Evolutionary conservation across 2,113 vertebrate genomes (phyloP), one percentile per base, ranked within the genome.

Genomic region (Falcunculus frontatus): DNA sequence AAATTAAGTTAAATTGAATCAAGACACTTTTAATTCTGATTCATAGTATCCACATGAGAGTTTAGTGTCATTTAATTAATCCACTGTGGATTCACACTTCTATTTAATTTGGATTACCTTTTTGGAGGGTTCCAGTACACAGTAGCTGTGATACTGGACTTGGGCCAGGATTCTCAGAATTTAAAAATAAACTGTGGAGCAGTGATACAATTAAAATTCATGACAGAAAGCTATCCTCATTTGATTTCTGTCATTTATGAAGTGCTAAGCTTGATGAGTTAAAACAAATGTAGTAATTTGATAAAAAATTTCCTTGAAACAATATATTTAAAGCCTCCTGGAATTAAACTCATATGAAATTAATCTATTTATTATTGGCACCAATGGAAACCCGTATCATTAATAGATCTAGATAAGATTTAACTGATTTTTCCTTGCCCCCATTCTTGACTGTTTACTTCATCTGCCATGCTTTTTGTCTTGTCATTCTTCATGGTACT

Each of bases 1-100:
- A 97, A 97, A 97, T 97, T 93, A 90, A 88, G 63, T 90, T 93
- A 95, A 95, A 97, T 97, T 95, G 94, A 96, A 96, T 95, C 79
- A 94, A 96, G 95, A 95, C 93, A 86, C 59, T 94, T 94, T 93
- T 92, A 97, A 92, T 95, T 96, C 94, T 93, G 93, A 95, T 95
- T 93, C 90, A 95, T 70, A 67, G 55, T 93, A 96, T 92, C 79
- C 96, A 93, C 94, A 92, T 55, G 96, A 93, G 96, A 95, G 42
- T 93, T 81, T 70, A 86, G 90, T 89, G 89, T 80, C 88, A 93
- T 84, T 95, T 96, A 97, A 97, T 97, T 96, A 96, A 95, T 95
- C 94, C 83, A 67, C 83, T 93, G 90, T 93, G 96, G 64, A 92
- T 96, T 96, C 92, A 94, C 89, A 92, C 72, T 96, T 84, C 75